Evolutionary conservation across 1,140 invertebrate genomes (phyloP), one percentile per base, ranked within the genome.

Genomic region (Bradynema listronoti): DNA sequence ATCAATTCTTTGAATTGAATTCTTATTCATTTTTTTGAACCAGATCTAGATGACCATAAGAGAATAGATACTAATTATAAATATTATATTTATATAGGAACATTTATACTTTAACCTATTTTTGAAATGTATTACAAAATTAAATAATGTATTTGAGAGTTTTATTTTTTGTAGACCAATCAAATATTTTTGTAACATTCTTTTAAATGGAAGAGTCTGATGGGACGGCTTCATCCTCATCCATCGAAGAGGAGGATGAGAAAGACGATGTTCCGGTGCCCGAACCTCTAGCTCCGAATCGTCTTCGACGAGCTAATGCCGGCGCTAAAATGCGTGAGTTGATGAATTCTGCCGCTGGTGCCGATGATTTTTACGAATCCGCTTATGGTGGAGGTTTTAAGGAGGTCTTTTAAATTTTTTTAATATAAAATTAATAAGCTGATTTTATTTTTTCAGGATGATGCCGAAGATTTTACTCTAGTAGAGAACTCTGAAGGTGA

Each of bases 341-440:
- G 22, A 22, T 72, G 52, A 62, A 65, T 24, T 49, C 47, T 3
- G 45, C 62, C 9, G 43, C 34, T 34, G 51, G 55, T 11, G 68
- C 58, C 24, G 66, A 72, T 34, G 72, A 72, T 16, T 71, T 74
- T 27, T 72, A 74, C 25, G 66, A 65, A 41, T 58, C 46, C 4
- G 34, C 56, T 1, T 74, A 75, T 39, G 69, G 69, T 33, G 69
- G 69, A 14, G 71, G 71, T 52, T 29, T 56, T 34, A 69, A 71
- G 54, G 69, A 62, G 47, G 41, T 30, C 36, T n/a, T 33, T 50
- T 22, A 63, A 14, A 61, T 24, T 3, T 51, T 57, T 42, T 42
- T 63, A 11, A 14, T 57, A 29, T 66, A 19, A 57, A 49, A 0
- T 36, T 14, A n/a, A n/a, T n/a, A n/a, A n/a, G n/a, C 29, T 46